Evolutionary conservation across 2,113 vertebrate genomes (phyloP), one percentile per base, ranked within the genome.

Genomic region (Charadrius vociferus): DNA sequence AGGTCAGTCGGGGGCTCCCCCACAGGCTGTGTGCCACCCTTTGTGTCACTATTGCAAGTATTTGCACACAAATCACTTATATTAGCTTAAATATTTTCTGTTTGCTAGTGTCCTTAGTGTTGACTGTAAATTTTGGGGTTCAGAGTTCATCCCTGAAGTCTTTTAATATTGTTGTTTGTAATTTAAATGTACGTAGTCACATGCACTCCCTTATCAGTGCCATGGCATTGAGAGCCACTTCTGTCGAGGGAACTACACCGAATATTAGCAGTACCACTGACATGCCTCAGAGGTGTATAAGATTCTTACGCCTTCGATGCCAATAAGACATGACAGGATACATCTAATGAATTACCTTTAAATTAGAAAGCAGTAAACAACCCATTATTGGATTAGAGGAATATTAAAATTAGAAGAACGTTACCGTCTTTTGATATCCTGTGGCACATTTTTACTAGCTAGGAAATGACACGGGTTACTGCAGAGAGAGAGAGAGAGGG

Each of bases 331-430:
- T 94, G 93, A 96, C 93, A 95, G 93, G 74, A 95, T 88, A 88
- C 68, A 59, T 96, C 75, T 95, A 96, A 97, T 96, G 90, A 91
- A 97, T 97, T 97, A 95, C 90, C 81, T 96, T 93, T 97, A 96
- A 97, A 97, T 97, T 89, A 96, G 88, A 91, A 95, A 87, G 94
- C 94, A 75, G 95, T 94, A 97, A 97, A 93, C 95, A 96, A 95
- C 79, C 94, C 66, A 78, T 97, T 90, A 96, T 83, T 95, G 95
- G 93, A 96, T 97, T 93, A 96, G 92, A 92, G 78, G 86, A 93
- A 95, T 96, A 96, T 98, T 96, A 96, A 96, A 95, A 97, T 96
- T 47, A 94, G 95, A 75, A 86, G 90, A 97, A 94, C 6, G 4
- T 91, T 90, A 70, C 56, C 0, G 0, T 94, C 93, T 95, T 95